Conservation (phyloP, 2,797 vertebrate genomes). For the Sebastes oblongus region DNA sequence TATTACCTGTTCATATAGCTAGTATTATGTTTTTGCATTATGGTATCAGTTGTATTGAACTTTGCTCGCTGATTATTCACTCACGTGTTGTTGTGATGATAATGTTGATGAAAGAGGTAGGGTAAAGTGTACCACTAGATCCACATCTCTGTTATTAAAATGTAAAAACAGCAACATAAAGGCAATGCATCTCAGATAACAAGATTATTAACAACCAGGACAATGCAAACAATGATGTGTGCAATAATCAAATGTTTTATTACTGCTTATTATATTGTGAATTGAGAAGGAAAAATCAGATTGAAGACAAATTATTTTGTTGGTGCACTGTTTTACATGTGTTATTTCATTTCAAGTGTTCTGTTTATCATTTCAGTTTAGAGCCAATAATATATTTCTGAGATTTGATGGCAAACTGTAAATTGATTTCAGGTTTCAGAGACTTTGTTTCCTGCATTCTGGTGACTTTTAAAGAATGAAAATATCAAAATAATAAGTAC, state of each 20-base stretch:
- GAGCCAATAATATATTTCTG: not conserved
- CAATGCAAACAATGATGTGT: not conserved
- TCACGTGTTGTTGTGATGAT: not conserved
- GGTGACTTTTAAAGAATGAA: too few species aligned
- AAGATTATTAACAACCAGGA: not conserved
- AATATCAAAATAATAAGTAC: too few species aligned
- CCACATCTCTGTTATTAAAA: not conserved
- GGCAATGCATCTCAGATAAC: too few species aligned
- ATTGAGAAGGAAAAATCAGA: not conserved
- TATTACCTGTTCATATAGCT: not conserved
- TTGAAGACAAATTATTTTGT: not conserved
- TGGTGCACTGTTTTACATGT: not conserved
- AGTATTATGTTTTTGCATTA: not conserved
- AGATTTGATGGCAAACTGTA: not conserved
- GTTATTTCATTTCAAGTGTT: not conserved
- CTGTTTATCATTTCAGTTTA: not conserved
- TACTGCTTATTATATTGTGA: not conserved
- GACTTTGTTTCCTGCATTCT: too few species aligned
- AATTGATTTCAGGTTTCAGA: too few species aligned
- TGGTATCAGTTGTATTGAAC: not conserved
- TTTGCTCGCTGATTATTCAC: not conserved
- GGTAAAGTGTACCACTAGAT: not conserved
- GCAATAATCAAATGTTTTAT: not conserved
- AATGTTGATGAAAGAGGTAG: not conserved
- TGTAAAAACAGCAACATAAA: not conserved